phyloP scores from a whole-genome alignment of 2,113 vertebrate species.

The Phaethon lepturus region DNA sequence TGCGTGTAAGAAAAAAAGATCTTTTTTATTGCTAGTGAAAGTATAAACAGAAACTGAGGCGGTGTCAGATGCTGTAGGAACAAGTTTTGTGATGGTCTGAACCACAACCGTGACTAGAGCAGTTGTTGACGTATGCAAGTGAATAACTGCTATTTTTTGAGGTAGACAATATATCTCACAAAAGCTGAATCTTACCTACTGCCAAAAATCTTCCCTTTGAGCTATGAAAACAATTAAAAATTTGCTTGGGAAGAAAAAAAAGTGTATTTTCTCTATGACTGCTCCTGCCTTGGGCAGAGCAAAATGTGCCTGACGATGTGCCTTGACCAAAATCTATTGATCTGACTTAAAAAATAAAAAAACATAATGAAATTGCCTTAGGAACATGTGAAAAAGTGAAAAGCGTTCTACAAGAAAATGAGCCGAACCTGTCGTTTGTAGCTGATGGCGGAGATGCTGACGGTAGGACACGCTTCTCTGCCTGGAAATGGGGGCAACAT shows the following conservation, averaged over 20 bases:
- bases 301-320: neutral
- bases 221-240: neutral
- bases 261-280: neutral
- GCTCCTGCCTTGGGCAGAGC: too few species aligned
- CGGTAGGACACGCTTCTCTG: neutral
- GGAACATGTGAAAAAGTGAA: neutral
- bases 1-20: too few species aligned
- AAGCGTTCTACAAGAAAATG: neutral
- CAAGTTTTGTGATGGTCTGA: neutral
- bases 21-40: neutral
- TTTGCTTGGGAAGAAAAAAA: neutral
- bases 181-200: neutral
- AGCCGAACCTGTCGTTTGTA: neutral
- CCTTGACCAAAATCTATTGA: neutral
- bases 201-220: neutral
- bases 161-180: neutral
- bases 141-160: neutral
- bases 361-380: neutral
- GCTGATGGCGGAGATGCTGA: neutral
- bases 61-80: neutral
- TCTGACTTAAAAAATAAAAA: too few species aligned
- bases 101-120: neutral
- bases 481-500: neutral
- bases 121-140: neutral
- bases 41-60: neutral